phyloP scores from a whole-genome alignment of 2,888 invertebrate genomes.

The Sarcophaga caerulescens region DNA sequence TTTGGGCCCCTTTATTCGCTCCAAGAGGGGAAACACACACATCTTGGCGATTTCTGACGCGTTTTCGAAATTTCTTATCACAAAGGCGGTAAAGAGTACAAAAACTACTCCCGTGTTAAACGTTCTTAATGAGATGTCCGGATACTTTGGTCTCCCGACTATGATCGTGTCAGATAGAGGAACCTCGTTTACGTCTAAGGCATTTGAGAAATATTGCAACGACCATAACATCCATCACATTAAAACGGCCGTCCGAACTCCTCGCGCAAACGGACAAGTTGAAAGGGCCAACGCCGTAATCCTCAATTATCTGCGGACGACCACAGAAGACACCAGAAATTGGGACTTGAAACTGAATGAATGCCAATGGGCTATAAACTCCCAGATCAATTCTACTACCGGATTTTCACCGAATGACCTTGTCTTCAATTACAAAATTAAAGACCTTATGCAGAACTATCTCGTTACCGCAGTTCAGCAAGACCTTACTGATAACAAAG shows the following conservation, averaged over 20 bases:
- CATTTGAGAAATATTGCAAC: slow-evolving; percentile 69
- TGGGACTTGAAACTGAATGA: slow-evolving; percentile 4
- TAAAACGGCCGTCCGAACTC: slow-evolving; percentile 2
- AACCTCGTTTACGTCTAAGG: slow-evolving; percentile 70
- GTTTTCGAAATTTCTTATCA: slow-evolving; percentile 47
- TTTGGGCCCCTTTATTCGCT: slow-evolving; percentile 59
- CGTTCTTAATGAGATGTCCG: slow-evolving; percentile 60
- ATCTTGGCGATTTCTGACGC: slow-evolving; percentile 55
- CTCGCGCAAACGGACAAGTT: slow-evolving; percentile 26
- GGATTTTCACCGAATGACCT: slow-evolving; percentile 10
- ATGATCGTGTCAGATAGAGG: slow-evolving; percentile 68
- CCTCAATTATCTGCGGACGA: not conserved
- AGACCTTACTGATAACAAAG: slow-evolving; percentile 29
- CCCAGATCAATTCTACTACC: not conserved
- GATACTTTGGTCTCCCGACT: slow-evolving; percentile 58
- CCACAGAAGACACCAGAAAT: not conserved
- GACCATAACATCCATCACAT: slow-evolving; percentile 59
- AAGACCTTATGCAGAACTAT: not conserved
- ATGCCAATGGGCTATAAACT: not conserved
- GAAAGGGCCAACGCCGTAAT: slow-evolving; percentile 12
- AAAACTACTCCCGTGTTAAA: slow-evolving; percentile 64
- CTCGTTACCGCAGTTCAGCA: slow-evolving; percentile 22
- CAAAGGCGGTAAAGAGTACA: slow-evolving; percentile 60
- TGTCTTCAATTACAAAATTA: not conserved
- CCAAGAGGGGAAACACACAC: slow-evolving; percentile 35